Base-by-base conservation (phyloP, 2,888 invertebrate genomes). In the Pharmacophagus antenor region DNA sequence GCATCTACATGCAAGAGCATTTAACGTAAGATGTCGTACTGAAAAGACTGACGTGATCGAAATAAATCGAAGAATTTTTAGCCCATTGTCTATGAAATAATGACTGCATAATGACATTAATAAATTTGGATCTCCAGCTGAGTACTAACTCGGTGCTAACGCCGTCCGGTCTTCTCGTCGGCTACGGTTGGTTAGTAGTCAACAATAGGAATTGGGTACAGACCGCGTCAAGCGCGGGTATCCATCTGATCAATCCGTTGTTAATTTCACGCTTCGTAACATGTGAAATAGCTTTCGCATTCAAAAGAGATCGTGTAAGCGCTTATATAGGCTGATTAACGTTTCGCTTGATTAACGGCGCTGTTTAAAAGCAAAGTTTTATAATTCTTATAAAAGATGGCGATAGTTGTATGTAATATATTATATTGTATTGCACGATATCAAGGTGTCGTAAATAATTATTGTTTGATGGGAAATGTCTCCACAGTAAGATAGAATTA, bases 191-290 rank as follows among this genome's bases (percentile, higher is more conserved):
- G 57, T 57, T 57, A 51, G 44, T 17, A 22, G 17, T 17, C 22
- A 31, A 57, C 57, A 57, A 57, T 57, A 7, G 46, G 42, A 46
- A 10, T 21, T 37, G 31, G 42, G 17, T 25, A 42, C n/a, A 50
- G 49, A 27, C 48, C 41, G 44, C 17, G 21, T 57, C 50, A 17
- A 22, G 8, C 44, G 17, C 31, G 22, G 10, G 31, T 37, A 44
- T 51, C 20, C 50, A 27, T 57, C 50, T 51, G 51, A 51, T 58
- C 51, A 58, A 17, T 65, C 64, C 61, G 62, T 58, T 62, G 63
- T 71, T 67, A 75, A 76, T 79, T 80, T 70, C 77, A 74, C 76
- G 80, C 69, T 70, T 66, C 70, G 70, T 63, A 69, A 69, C 70
- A 61, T 67, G 65, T 68, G 67, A 77, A 77, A 78, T 79, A 76